Evolutionary conservation across 2,113 vertebrate genomes (phyloP).

Genomic region (Andinoacara biseriatus): DNA sequence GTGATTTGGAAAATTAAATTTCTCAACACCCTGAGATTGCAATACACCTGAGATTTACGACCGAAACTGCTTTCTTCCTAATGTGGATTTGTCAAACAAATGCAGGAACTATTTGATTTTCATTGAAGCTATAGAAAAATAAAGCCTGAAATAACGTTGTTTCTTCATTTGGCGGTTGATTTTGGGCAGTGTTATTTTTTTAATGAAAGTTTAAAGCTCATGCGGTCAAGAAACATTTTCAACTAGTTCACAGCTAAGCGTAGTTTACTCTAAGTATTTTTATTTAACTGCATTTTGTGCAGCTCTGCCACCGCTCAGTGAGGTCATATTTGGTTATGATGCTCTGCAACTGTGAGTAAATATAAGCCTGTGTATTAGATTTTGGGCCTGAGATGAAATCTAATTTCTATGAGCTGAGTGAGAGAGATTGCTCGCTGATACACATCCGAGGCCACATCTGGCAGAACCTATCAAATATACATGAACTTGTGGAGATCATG

Average conservation of each 20-base stretch:
- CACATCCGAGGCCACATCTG: slow-evolving; percentile 73
- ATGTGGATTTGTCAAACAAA: neutral
- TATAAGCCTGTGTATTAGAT: slow-evolving; percentile 77
- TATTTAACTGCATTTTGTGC: slow-evolving; percentile 70
- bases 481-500: slow-evolving; percentile 62
- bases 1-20: slow-evolving; percentile 43
- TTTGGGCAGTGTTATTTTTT: neutral
- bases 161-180: neutral
- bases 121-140: neutral
- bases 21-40: neutral
- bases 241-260: slow-evolving; percentile 21
- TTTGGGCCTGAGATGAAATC: slow-evolving; percentile 74
- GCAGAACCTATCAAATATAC: slow-evolving; percentile 72
- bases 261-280: slow-evolving; percentile 71
- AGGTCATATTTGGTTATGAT: slow-evolving; percentile 75
- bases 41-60: neutral
- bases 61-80: neutral
- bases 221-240: neutral
- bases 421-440: slow-evolving; percentile 67
- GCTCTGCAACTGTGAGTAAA: slow-evolving; percentile 76
- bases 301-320: slow-evolving; percentile 44
- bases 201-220: slow-evolving; percentile 7
- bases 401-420: slow-evolving; percentile 70
- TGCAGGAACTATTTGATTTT: slow-evolving; percentile 22
- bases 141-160: slow-evolving; percentile 3